A percentile compares a stretch with the other conserved stretches of the same genome.
These are phyloP conservation scores for Trichonephila clavipes DNA, from an alignment of 1,140 invertebrate species.

Conservation along the genomic window DNA sequence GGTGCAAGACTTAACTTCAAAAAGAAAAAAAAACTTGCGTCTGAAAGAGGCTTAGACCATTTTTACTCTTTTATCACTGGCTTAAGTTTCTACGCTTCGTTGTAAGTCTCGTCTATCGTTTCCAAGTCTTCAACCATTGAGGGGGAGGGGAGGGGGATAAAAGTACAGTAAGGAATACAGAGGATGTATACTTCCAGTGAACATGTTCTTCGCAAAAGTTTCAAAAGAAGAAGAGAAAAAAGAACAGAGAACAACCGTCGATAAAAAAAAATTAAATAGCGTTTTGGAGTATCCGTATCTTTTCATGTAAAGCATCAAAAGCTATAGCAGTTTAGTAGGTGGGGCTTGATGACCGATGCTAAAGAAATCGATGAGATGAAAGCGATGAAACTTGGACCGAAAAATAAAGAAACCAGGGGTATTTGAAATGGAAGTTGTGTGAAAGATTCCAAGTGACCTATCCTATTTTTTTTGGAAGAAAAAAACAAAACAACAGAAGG, in stretches of 20 bases:
- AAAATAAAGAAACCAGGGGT: conserved; percentile 7
- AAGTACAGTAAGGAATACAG: conserved; percentile 21
- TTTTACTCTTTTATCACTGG: background rate
- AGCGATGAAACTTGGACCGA: background rate
- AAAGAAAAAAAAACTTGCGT: background rate
- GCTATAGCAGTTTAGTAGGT: background rate
- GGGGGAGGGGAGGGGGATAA: background rate
- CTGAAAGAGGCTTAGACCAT: background rate
- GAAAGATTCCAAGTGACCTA: conserved; percentile 31
- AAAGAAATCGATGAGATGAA: conserved; percentile 49
- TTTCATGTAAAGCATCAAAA: conserved; percentile 61
- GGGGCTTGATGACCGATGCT: conserved; percentile 47
- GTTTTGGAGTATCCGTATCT: conserved; percentile 10
- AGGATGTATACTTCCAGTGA: conserved; percentile 48
- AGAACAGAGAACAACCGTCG: background rate
- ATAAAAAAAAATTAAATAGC: conserved; percentile 31
- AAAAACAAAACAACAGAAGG: background rate
- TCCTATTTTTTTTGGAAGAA: too few relatives aligned
- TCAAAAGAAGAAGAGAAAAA: conserved; percentile 28
- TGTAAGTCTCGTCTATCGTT: conserved; percentile 26
- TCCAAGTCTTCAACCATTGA: conserved; percentile 9
- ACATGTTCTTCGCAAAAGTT: conserved; percentile 55
- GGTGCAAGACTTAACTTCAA: background rate
- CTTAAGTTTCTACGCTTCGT: background rate
- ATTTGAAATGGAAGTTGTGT: conserved; percentile 29